Conservation (phyloP, 2,113 vertebrate genomes). For the Plecturocebus donacophilus region DNA sequence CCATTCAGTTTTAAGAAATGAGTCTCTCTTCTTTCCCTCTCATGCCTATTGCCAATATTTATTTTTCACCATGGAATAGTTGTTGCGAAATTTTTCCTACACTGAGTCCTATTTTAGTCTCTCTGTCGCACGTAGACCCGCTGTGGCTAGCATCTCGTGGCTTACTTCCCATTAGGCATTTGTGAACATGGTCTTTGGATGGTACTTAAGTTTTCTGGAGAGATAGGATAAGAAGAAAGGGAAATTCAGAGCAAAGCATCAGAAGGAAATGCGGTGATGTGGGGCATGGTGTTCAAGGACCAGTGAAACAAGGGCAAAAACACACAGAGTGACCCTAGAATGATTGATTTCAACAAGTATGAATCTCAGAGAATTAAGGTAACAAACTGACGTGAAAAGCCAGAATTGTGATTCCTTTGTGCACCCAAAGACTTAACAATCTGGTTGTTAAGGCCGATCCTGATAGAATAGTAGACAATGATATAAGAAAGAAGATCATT, state of each 20-base stretch:
- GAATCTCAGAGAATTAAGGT: not conserved
- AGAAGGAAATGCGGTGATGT: not conserved
- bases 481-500: not conserved
- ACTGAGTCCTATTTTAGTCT: not conserved
- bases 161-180: not conserved
- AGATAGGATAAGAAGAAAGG: not conserved
- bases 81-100: not conserved
- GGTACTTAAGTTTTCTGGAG: not conserved
- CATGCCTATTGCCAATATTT: not conserved
- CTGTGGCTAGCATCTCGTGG: not conserved
- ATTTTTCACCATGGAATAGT: not conserved
- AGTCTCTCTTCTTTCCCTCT: not conserved
- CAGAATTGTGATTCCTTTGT: not conserved
- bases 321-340: not conserved
- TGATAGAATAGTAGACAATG: not conserved
- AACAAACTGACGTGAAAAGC: not conserved
- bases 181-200: not conserved
- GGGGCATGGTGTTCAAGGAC: not conserved
- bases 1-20: constrained; percentile 39
- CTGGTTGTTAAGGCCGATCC: not conserved
- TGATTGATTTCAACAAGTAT: not conserved
- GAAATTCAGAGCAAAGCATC: not conserved
- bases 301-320: constrained; percentile 2
- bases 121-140: not conserved
- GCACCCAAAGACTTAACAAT: not conserved